These are phyloP conservation scores for Callipepla squamata DNA, from an alignment of 2,113 vertebrate species.

Conservation along the genomic window DNA sequence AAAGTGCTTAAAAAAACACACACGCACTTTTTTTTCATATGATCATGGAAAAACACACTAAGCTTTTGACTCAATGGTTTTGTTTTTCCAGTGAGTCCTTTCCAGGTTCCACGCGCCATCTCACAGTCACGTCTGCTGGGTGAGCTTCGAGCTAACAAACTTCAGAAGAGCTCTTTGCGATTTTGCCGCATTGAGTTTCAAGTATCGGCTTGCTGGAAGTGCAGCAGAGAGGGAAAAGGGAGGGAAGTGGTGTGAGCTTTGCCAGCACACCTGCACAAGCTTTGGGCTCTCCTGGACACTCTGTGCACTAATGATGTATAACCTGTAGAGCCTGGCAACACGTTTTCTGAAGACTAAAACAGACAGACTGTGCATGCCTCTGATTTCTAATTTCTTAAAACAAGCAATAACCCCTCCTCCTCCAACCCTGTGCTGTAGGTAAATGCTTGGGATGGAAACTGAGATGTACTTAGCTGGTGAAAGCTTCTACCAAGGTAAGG, in stretches of 20 bases:
- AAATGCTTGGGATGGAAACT: slow-evolving; percentile 60
- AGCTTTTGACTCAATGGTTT: slow-evolving; percentile 45
- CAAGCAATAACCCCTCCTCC: neutral
- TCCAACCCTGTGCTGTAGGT: slow-evolving; percentile 55
- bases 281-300: slow-evolving; percentile 63
- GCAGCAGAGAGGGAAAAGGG: slow-evolving; percentile 31
- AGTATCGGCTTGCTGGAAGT: slow-evolving; percentile 68
- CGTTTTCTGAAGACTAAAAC: slow-evolving; percentile 55
- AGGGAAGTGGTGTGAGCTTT: slow-evolving; percentile 36
- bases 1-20: slow-evolving; percentile 12
- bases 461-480: slow-evolving; percentile 62
- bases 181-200: slow-evolving; percentile 64
- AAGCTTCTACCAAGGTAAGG: slow-evolving; percentile 66
- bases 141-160: slow-evolving; percentile 42
- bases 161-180: slow-evolving; percentile 42
- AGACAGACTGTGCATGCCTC: slow-evolving; percentile 53
- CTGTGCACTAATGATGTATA: slow-evolving; percentile 68
- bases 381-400: slow-evolving; percentile 50
- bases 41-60: slow-evolving; percentile 35
- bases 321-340: slow-evolving; percentile 65
- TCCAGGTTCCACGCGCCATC: slow-evolving; percentile 10
- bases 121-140: slow-evolving; percentile 32
- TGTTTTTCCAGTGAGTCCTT: slow-evolving; percentile 45
- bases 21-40: neutral
- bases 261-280: slow-evolving; percentile 74